Conservation (phyloP, 2,888 invertebrate genomes). For the Lutraria lutraria region DNA sequence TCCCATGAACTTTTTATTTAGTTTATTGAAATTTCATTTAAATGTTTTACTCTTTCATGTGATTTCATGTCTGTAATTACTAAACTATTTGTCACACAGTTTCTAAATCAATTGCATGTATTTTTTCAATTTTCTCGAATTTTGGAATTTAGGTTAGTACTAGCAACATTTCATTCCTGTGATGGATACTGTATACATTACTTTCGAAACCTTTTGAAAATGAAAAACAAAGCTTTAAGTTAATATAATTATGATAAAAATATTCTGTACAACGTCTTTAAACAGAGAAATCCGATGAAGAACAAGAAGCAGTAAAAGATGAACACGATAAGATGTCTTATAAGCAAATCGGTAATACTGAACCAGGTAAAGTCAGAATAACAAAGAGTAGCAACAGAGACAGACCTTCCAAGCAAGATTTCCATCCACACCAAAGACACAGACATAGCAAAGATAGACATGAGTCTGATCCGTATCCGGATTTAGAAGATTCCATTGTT, state of each 20-base stretch:
- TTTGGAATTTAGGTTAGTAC: too few relatives aligned
- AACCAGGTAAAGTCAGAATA: not conserved
- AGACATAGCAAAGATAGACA: not conserved
- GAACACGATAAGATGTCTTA: conserved; percentile 28
- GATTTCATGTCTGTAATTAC: too few relatives aligned
- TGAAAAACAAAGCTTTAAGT: too few relatives aligned
- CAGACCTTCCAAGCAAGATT: not conserved
- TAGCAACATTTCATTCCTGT: too few relatives aligned
- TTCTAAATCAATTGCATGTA: too few relatives aligned
- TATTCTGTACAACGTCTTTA: not conserved
- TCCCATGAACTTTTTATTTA: too few relatives aligned
- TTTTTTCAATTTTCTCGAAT: too few relatives aligned
- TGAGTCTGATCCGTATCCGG: not conserved
- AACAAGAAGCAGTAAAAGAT: conserved; percentile 13
- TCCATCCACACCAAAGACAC: not conserved
- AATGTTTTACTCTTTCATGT: too few relatives aligned
- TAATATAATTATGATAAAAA: not conserved
- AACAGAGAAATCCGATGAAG: not conserved
- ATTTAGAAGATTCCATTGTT: not conserved
- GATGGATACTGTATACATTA: not conserved
- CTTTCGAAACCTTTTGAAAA: not conserved
- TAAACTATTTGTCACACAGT: too few relatives aligned
- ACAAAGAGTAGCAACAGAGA: not conserved
- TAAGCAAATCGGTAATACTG: conserved; percentile 16
- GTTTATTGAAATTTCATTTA: too few relatives aligned